Evolutionary conservation across 2,888 invertebrate species (phyloP).

Genomic region (Macaria liturata): DNA sequence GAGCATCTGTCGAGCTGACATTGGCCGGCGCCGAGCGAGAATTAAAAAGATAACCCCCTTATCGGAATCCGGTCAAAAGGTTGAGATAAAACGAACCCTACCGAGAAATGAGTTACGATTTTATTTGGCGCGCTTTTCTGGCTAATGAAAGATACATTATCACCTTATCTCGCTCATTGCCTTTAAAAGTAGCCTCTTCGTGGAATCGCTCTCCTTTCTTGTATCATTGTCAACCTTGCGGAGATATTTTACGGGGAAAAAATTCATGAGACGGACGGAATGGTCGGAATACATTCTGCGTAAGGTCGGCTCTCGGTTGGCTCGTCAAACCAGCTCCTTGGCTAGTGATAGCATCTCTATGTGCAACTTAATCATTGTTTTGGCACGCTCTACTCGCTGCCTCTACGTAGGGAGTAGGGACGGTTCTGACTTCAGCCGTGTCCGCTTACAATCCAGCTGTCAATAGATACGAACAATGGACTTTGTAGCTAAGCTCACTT

Average conservation of each 20-base stretch:
- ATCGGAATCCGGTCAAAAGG: slow-evolving; percentile 29
- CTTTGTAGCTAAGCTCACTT: no score
- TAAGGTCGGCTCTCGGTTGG: slow-evolving; percentile 35
- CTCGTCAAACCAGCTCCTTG: slow-evolving; percentile 35
- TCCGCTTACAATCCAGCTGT: no score
- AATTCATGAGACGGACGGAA: slow-evolving; percentile 52
- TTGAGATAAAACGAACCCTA: slow-evolving; percentile 27
- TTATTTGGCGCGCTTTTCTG: slow-evolving; percentile 39
- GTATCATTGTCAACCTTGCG: slow-evolving; percentile 57
- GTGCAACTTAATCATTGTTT: slow-evolving; percentile 32
- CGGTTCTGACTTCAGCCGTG: no score
- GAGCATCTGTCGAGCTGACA: slow-evolving; percentile 8
- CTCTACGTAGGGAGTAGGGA: no score
- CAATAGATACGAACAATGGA: no score
- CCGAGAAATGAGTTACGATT: slow-evolving; percentile 32
- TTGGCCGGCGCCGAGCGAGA: slow-evolving; percentile 6
- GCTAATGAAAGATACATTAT: slow-evolving; percentile 50
- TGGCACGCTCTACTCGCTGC: slow-evolving; percentile 26
- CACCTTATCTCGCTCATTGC: slow-evolving; percentile 53
- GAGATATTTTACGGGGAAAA: slow-evolving; percentile 54
- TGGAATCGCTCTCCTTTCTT: slow-evolving; percentile 53
- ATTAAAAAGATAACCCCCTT: slow-evolving; percentile 18
- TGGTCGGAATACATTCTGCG: slow-evolving; percentile 48
- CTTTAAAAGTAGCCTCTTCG: slow-evolving; percentile 48
- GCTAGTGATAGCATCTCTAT: slow-evolving; percentile 35